phyloP scores from a whole-genome alignment of 2,113 vertebrate species.

The Lampris incognitus region DNA sequence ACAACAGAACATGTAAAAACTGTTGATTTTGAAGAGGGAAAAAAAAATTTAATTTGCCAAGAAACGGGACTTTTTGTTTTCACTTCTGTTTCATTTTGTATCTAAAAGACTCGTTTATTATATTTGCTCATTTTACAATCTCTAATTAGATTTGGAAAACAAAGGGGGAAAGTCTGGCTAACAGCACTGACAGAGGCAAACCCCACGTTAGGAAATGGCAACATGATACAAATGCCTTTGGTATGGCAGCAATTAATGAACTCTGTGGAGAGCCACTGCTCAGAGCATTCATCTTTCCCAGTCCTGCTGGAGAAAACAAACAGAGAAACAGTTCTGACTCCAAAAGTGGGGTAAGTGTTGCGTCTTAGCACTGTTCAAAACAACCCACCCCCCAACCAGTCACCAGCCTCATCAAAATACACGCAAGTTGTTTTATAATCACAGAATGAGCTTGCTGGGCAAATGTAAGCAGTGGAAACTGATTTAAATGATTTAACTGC shows the following conservation, averaged over 20 bases:
- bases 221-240: conserved; percentile 59
- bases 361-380: conserved; percentile 39
- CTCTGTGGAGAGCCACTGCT: conserved; percentile 44
- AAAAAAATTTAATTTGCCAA: background rate
- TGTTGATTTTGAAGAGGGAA: background rate
- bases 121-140: conserved; percentile 50
- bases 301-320: conserved; percentile 47
- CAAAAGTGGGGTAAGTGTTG: conserved; percentile 44
- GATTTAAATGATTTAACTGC: too few species aligned
- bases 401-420: conserved; percentile 30
- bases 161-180: conserved; percentile 52
- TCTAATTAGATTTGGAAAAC: conserved; percentile 69
- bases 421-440: background rate
- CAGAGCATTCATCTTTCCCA: conserved; percentile 35
- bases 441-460: conserved; percentile 16
- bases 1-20: too few species aligned
- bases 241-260: conserved; percentile 67
- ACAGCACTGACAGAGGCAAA: conserved; percentile 58
- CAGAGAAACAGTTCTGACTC: conserved; percentile 42
- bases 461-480: background rate
- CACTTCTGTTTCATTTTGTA: conserved; percentile 32
- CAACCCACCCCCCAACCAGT: conserved; percentile 17
- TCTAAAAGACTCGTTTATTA: conserved; percentile 46
- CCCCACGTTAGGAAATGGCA: conserved; percentile 70
- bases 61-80: conserved; percentile 9